phyloP scores from a whole-genome alignment of 2,113 vertebrate species.

The Shinisaurus crocodilurus region DNA sequence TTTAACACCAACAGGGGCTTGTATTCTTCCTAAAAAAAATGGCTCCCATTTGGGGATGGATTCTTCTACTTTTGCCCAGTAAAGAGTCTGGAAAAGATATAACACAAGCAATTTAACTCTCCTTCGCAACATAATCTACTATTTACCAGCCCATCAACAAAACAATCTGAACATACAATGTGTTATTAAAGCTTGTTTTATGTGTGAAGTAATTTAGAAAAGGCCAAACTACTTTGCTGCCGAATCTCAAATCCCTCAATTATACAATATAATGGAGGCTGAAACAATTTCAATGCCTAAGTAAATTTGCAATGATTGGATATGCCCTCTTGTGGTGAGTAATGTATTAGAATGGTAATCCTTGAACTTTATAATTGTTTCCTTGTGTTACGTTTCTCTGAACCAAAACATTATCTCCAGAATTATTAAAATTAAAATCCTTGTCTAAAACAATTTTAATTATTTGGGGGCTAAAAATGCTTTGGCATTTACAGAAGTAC shows the following conservation, averaged over 20 bases:
- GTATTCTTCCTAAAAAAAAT: slow-evolving; percentile 85
- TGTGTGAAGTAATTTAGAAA: slow-evolving; percentile 68
- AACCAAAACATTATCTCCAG: slow-evolving; percentile 29
- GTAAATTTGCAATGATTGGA: slow-evolving; percentile 73
- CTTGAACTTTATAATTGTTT: slow-evolving; percentile 22
- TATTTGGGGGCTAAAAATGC: not conserved
- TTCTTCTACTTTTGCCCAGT: slow-evolving; percentile 89
- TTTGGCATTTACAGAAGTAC: not conserved
- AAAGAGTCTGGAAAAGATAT: slow-evolving; percentile 81
- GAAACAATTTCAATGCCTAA: slow-evolving; percentile 69
- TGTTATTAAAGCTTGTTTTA: slow-evolving; percentile 56
- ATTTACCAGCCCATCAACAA: slow-evolving; percentile 63
- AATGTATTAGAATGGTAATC: slow-evolving; percentile 40
- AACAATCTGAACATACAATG: slow-evolving; percentile 51
- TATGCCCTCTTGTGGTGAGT: slow-evolving; percentile 82
- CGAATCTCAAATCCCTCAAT: slow-evolving; percentile 71
- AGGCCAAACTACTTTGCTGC: slow-evolving; percentile 67
- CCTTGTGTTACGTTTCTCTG: slow-evolving; percentile 30
- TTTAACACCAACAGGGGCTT: slow-evolving; percentile 72
- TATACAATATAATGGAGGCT: slow-evolving; percentile 61
- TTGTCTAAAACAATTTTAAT: slow-evolving; percentile 16
- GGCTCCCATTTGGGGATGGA: slow-evolving; percentile 86
- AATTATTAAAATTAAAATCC: slow-evolving; percentile 16
- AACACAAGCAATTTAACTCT: slow-evolving; percentile 68
- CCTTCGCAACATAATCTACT: slow-evolving; percentile 68